Conservation (phyloP, 1,140 invertebrate species). For the Drosophila parvula region DNA sequence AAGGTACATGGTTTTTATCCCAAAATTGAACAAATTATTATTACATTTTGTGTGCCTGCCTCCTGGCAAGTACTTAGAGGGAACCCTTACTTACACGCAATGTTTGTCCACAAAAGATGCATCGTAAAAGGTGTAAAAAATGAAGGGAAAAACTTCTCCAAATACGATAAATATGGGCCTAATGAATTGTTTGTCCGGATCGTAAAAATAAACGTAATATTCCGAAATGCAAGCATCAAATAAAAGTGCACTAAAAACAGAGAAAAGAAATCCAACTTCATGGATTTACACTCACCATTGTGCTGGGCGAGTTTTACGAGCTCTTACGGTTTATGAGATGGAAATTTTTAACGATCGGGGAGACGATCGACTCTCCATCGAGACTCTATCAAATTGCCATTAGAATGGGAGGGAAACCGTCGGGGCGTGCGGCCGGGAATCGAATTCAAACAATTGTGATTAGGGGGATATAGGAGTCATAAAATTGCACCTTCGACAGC, state of each 20-base stretch:
- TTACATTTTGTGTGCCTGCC: background rate
- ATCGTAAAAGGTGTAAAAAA: constrained; percentile 44
- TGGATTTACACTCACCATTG: constrained; percentile 22
- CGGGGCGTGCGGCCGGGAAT: constrained; percentile 38
- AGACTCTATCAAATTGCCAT: constrained; percentile 52
- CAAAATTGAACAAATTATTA: background rate
- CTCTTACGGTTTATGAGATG: constrained; percentile 11
- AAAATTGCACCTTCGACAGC: constrained; percentile 49
- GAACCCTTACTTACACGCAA: constrained; percentile 20
- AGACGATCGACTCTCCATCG: background rate
- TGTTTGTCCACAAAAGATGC: constrained; percentile 46
- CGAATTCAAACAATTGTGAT: constrained; percentile 32
- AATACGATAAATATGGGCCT: constrained; percentile 20
- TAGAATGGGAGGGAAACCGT: constrained; percentile 21
- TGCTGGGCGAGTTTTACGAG: constrained; percentile 25
- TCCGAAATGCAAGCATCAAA: background rate
- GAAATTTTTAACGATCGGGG: constrained; percentile 37
- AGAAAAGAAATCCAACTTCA: constrained; percentile 18
- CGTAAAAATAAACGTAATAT: constrained; percentile 23
- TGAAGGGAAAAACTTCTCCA: constrained; percentile 21
- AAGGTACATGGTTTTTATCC: background rate
- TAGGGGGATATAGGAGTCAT: constrained; percentile 36
- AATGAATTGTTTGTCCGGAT: constrained; percentile 42
- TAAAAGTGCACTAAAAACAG: constrained; percentile 23
- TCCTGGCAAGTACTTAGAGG: background rate